Percentiles rank a stretch among this genome's conserved stretches.
These are phyloP conservation scores for Physocephala rufipes DNA, from an alignment of 2,888 invertebrate genomes.

Conservation along the genomic window DNA sequence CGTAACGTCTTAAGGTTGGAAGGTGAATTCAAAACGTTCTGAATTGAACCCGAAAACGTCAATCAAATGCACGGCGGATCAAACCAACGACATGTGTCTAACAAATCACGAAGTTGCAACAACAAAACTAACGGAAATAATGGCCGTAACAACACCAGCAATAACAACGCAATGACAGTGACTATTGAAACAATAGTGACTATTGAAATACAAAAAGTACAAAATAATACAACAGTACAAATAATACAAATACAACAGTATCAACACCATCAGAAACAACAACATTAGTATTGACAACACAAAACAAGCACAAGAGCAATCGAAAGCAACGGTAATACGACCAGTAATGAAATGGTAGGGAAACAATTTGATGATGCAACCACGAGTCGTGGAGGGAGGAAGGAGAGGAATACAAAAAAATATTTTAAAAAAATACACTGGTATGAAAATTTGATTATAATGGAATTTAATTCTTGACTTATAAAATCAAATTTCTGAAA, in stretches of 20 bases:
- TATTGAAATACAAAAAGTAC: too few relatives aligned
- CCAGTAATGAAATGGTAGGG: too few relatives aligned
- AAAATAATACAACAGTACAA: slow-evolving; percentile 5
- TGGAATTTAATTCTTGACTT: too few relatives aligned
- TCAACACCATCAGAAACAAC: slow-evolving; percentile 44
- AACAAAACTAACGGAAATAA: slow-evolving; percentile 45
- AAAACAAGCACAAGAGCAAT: slow-evolving; percentile 20
- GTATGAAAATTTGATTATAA: too few relatives aligned
- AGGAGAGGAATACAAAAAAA: too few relatives aligned
- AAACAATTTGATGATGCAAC: too few relatives aligned
- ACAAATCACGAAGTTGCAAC: slow-evolving; percentile 43
- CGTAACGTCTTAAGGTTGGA: too few relatives aligned
- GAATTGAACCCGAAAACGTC: slow-evolving; percentile 29
- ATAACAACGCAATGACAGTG: not conserved
- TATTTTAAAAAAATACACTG: too few relatives aligned
- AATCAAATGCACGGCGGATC: slow-evolving; percentile 28
- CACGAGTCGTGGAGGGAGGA: too few relatives aligned
- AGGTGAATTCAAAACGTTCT: too few relatives aligned
- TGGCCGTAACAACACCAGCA: slow-evolving; percentile 48
- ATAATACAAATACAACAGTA: slow-evolving; percentile 27
- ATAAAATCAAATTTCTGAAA: not conserved
- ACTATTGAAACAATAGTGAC: too few relatives aligned
- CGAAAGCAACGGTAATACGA: too few relatives aligned
- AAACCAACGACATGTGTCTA: slow-evolving; percentile 19
- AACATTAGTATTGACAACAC: slow-evolving; percentile 51